phyloP scores from a whole-genome alignment of 2,797 vertebrate species.

The Remorina albescens region DNA sequence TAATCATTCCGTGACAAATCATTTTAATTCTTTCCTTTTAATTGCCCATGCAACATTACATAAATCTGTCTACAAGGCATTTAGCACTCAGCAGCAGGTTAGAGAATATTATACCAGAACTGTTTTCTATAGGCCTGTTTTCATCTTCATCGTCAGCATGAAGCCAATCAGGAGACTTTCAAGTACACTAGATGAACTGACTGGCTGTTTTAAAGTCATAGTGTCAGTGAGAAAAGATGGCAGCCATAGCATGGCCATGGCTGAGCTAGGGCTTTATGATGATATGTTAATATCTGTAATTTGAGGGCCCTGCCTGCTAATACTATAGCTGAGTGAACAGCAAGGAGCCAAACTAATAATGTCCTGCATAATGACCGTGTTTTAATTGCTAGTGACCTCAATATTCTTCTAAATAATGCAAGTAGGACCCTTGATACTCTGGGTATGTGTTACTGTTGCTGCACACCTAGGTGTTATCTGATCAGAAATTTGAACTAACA shows the following conservation, averaged over 20 bases:
- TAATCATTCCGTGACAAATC: conserved; percentile 57
- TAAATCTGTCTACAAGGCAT: conserved; percentile 38
- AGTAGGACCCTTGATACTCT: neutral
- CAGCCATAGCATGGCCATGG: conserved; percentile 2
- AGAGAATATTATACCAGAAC: conserved; percentile 13
- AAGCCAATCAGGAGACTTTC: conserved; percentile 25
- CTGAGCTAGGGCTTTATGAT: conserved; percentile 49
- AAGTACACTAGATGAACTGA: neutral
- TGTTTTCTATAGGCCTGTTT: conserved; percentile 14
- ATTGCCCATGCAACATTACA: conserved; percentile 56
- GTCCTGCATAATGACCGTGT: conserved; percentile 8
- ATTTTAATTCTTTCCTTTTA: conserved; percentile 57
- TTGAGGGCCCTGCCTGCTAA: conserved; percentile 55
- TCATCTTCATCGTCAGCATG: conserved; percentile 23
- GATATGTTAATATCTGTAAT: conserved; percentile 66
- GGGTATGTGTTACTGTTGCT: neutral
- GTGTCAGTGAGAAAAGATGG: conserved; percentile 20
- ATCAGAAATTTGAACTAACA: neutral
- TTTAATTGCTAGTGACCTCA: conserved; percentile 18
- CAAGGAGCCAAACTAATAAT: conserved; percentile 16
- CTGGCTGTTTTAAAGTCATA: neutral
- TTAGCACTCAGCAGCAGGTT: conserved; percentile 22
- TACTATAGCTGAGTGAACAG: conserved; percentile 30
- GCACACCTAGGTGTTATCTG: neutral
- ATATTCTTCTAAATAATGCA: conserved; percentile 9